Percentiles rank a stretch among this genome's conserved stretches.
Conservation (phyloP, 2,888 invertebrate species). For the Neoaliturus tenellus region DNA sequence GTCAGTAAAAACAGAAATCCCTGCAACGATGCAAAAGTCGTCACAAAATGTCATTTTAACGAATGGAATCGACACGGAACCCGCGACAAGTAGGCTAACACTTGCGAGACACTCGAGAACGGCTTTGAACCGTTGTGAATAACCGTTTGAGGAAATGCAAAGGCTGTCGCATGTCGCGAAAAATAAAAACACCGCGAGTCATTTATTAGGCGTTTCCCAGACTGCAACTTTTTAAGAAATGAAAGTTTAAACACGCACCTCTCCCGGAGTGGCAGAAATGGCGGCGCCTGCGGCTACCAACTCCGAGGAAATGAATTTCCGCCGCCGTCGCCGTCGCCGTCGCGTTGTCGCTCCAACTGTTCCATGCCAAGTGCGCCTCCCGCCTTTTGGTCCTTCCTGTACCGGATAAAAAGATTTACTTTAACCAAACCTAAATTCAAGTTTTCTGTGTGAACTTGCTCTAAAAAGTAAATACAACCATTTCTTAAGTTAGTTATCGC, state of each 20-base stretch:
- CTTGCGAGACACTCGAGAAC: background rate
- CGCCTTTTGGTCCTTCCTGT: too few relatives aligned
- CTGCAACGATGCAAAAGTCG: too few relatives aligned
- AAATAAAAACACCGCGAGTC: background rate
- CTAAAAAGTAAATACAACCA: too few relatives aligned
- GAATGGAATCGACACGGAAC: too few relatives aligned
- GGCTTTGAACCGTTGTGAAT: background rate
- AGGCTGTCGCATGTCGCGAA: background rate
- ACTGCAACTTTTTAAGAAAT: background rate
- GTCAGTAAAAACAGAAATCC: too few relatives aligned
- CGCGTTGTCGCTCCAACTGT: background rate
- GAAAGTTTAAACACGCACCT: background rate
- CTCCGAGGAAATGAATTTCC: constrained; percentile 35
- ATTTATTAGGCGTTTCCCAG: background rate
- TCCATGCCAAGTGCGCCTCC: too few relatives aligned
- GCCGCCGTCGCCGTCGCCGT: background rate
- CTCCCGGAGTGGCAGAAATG: background rate
- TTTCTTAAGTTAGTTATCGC: too few relatives aligned
- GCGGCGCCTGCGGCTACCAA: background rate
- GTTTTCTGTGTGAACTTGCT: too few relatives aligned
- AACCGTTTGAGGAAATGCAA: background rate
- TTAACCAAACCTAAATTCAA: too few relatives aligned
- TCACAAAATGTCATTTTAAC: too few relatives aligned
- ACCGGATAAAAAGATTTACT: too few relatives aligned
- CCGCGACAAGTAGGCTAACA: too few relatives aligned